These are phyloP conservation scores for Columba janthina DNA, from an alignment of 2,113 vertebrate species.

Conservation along the genomic window DNA sequence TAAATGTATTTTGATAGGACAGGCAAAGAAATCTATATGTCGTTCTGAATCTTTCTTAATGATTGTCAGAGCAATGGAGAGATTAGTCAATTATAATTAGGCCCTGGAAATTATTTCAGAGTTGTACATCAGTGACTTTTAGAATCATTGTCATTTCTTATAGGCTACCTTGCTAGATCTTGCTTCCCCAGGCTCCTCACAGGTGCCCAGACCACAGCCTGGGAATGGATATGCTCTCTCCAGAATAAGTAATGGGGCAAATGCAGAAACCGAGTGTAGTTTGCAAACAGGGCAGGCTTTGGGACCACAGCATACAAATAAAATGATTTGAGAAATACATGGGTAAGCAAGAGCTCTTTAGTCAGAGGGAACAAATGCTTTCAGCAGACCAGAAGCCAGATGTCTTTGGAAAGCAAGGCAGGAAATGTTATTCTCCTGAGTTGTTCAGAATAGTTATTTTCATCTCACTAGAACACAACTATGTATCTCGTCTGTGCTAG, in stretches of 20 bases:
- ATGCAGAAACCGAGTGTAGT: background rate
- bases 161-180: background rate
- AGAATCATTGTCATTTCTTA: background rate
- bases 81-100: background rate
- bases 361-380: slow-evolving; percentile 1
- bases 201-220: background rate
- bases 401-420: background rate
- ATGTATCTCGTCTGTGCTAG: background rate
- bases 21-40: background rate
- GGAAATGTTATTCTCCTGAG: slow-evolving; percentile 14
- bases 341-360: background rate
- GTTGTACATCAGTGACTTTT: background rate
- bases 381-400: slow-evolving; percentile 4
- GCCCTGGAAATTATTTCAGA: background rate
- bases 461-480: background rate
- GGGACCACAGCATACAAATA: background rate
- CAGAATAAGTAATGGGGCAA: background rate
- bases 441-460: slow-evolving; percentile 3
- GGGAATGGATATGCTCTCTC: background rate
- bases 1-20: background rate
- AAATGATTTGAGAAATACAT: background rate
- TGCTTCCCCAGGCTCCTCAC: background rate
- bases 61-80: background rate
- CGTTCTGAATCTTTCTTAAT: background rate
- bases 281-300: background rate